Percentiles rank a stretch among this genome's conserved stretches.
These are phyloP conservation scores for Phalloptychus januarius DNA, from an alignment of 2,797 vertebrate genomes.

Conservation along the genomic window DNA sequence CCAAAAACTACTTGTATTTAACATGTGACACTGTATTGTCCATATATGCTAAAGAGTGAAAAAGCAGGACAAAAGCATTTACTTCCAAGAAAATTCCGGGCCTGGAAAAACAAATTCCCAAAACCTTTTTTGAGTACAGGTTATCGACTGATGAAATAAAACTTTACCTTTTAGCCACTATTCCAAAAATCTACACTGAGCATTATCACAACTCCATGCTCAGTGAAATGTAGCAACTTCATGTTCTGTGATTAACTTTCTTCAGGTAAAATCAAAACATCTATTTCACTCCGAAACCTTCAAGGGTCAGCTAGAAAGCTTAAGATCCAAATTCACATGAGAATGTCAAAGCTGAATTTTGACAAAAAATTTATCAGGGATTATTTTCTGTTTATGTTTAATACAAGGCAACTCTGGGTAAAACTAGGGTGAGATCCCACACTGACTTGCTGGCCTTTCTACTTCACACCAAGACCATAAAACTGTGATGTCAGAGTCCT, in stretches of 20 bases:
- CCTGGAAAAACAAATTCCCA: neutral
- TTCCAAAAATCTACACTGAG: neutral
- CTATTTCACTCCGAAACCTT: neutral
- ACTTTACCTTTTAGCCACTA: neutral
- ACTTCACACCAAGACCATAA: neutral
- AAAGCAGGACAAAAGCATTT: neutral
- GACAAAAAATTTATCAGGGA: neutral
- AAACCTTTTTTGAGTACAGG: neutral
- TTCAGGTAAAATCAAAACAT: neutral
- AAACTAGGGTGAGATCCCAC: neutral
- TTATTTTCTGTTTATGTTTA: neutral
- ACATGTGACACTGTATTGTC: neutral
- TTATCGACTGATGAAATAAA: neutral
- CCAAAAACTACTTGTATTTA: neutral
- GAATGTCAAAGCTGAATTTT: neutral
- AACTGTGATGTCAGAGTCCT: neutral
- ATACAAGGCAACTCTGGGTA: neutral
- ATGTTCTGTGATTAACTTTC: neutral
- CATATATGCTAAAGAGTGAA: neutral
- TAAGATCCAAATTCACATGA: neutral
- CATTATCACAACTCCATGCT: neutral
- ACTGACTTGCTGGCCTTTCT: neutral
- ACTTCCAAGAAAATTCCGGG: neutral
- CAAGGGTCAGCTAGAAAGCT: neutral
- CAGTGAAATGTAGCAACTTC: neutral